Base-by-base conservation (phyloP, 1,140 invertebrate species). In the Meloidogyne floridensis region DNA sequence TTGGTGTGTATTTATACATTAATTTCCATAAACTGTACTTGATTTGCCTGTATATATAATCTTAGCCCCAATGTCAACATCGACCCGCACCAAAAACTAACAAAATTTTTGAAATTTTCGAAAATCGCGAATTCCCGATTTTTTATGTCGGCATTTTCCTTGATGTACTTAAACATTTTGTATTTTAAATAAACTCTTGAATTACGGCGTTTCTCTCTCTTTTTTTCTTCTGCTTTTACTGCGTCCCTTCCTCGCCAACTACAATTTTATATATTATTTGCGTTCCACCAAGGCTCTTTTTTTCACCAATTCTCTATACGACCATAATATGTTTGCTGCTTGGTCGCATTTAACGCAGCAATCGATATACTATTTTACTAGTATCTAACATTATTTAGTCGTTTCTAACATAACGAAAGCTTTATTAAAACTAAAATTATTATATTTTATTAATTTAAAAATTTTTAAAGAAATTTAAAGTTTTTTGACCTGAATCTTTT, bases 401-500 rank as follows among this genome's bases (percentile, higher is more conserved):
- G 47, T 75, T 75, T 75, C 32, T 73, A 43, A 15, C 10, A 51
- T 43, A n/a, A 8, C 7, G 20, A 75, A 42, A 43, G n/a, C n/a
- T 8, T 15, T 32, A 32, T 32, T 0, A 32, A 32, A 32, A 32
- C 32, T 32, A 32, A 32, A 1, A 32, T 32, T 32, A 42, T 13
- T 75, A 47, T 53, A 20, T 75, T 54, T 59, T 75, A 32, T 73
- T 42, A 11, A 75, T 18, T 54, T 43, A 42, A 54, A 53, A 53
- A 9, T n/a, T 32, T 32, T 42, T 15, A 42, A 6, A 0, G 3
- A 8, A 75, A 42, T n/a, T 75, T 42, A 75, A 75, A 32, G n/a
- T 75, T 75, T 74, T 74, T 74, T 74, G 32, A 32, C 32, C 32
- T 32, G 2, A 32, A 32, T 74, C 18, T 20, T 74, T 74, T 8